These are phyloP conservation scores for Morus bassanus DNA, from an alignment of 2,797 vertebrate genomes.

Conservation along the genomic window DNA sequence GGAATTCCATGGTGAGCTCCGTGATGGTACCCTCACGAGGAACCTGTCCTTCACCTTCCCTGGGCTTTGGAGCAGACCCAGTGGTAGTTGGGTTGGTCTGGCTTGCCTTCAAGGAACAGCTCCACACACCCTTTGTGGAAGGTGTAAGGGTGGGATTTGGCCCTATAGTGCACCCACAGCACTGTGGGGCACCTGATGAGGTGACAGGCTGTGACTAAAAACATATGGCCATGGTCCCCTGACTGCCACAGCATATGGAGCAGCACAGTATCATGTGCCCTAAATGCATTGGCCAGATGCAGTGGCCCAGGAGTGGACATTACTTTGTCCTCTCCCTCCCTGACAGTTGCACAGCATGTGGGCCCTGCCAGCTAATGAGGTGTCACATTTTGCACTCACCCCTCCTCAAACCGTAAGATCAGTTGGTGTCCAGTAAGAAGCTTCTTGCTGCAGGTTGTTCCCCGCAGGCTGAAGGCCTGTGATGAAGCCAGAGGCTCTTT, in stretches of 20 bases:
- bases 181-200: not conserved
- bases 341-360: not conserved
- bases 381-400: not conserved
- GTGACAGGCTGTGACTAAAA: not conserved
- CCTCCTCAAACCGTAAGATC: not conserved
- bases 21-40: not conserved
- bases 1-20: not conserved
- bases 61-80: not conserved
- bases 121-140: not conserved
- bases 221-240: not conserved
- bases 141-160: not conserved
- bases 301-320: not conserved
- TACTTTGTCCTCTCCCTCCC: not conserved
- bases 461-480: not conserved
- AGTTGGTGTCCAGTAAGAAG: not conserved
- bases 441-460: not conserved
- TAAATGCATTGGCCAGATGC: not conserved
- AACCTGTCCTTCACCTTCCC: not conserved
- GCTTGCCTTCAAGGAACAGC: not conserved
- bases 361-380: not conserved
- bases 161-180: not conserved
- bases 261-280: accelerated
- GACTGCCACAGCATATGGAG: not conserved
- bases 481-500: not conserved
- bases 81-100: not conserved